Percentiles rank a stretch among this genome's conserved stretches.
phyloP scores from a whole-genome alignment of 2,797 vertebrate genomes.

The Sebastes kiyomatsui region DNA sequence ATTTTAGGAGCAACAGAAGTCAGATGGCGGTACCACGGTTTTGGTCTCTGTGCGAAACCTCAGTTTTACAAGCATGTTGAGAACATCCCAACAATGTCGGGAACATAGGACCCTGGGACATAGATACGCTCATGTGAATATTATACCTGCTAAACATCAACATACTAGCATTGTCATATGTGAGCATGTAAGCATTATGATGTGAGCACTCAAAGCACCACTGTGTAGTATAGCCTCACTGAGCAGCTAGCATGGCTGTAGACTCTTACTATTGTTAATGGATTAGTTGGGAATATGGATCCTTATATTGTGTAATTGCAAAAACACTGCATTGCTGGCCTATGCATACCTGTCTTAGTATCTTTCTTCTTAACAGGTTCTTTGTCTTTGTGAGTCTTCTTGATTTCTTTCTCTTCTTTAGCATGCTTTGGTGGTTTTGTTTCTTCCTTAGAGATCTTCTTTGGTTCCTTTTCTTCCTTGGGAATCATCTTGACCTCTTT shows the following conservation, averaged over 20 bases:
- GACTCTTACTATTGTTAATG: neutral
- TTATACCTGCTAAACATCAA: neutral
- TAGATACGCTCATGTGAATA: neutral
- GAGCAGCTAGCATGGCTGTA: neutral
- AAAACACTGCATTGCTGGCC: neutral
- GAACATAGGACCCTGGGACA: neutral
- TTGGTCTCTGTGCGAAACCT: too few species aligned
- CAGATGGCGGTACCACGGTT: too few species aligned
- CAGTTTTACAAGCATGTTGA: too few species aligned
- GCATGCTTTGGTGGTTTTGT: neutral
- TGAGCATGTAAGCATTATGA: neutral
- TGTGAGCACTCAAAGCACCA: neutral
- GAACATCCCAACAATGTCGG: too few species aligned
- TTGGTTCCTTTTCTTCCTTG: neutral
- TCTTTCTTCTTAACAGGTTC: constrained; percentile 20
- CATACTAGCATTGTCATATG: neutral
- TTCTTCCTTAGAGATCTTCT: neutral
- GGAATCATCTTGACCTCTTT: neutral
- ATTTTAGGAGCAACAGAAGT: too few species aligned
- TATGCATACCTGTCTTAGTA: constrained; percentile 41
- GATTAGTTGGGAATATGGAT: neutral
- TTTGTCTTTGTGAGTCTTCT: constrained; percentile 15
- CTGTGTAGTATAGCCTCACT: neutral
- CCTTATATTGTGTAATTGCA: neutral
- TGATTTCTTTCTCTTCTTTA: constrained; percentile 8